phyloP scores from a whole-genome alignment of 1,140 invertebrate genomes.

The Prorops nasuta region DNA sequence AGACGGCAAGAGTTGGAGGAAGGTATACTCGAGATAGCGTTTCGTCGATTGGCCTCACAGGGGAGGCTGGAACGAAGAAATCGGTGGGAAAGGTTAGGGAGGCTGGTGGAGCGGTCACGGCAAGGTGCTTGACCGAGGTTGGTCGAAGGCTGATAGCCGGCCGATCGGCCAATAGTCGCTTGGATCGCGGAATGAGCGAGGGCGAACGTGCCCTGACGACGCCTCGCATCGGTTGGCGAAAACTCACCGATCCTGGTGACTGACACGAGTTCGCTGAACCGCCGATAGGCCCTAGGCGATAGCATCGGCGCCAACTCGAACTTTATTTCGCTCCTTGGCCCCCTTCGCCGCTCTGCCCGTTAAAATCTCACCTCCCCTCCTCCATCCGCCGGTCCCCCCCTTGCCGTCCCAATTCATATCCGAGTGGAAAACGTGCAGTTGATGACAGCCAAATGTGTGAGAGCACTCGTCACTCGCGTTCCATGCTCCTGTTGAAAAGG shows the following conservation, averaged over 20 bases:
- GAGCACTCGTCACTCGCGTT: slow-evolving; percentile 11
- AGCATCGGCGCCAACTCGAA: slow-evolving; percentile 40
- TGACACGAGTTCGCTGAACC: slow-evolving; percentile 46
- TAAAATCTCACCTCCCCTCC: no score
- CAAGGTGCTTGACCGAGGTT: no score
- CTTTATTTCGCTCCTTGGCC: slow-evolving; percentile 14
- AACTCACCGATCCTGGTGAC: slow-evolving; percentile 55
- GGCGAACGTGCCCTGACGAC: slow-evolving; percentile 44
- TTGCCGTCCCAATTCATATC: not conserved
- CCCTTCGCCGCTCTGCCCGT: slow-evolving; percentile 9
- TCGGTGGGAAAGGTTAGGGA: not conserved
- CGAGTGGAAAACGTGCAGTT: slow-evolving; percentile 7
- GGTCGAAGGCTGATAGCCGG: not conserved
- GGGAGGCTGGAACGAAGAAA: slow-evolving; percentile 9
- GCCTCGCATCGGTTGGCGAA: slow-evolving; percentile 51
- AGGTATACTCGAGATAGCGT: no score
- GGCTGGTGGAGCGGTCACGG: not conserved
- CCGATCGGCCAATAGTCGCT: slow-evolving; percentile 13
- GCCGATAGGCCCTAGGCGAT: slow-evolving; percentile 43
- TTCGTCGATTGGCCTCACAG: slow-evolving; percentile 1
- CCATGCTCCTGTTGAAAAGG: slow-evolving; percentile 29
- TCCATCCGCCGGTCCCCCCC: not conserved
- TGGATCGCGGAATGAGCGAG: slow-evolving; percentile 47
- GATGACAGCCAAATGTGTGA: slow-evolving; percentile 37
- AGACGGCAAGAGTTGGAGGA: not conserved